These are phyloP conservation scores for Halichondria panicea DNA, from an alignment of 37 sponge, comb jelly and placozoan genomes.

Conservation along the genomic window DNA sequence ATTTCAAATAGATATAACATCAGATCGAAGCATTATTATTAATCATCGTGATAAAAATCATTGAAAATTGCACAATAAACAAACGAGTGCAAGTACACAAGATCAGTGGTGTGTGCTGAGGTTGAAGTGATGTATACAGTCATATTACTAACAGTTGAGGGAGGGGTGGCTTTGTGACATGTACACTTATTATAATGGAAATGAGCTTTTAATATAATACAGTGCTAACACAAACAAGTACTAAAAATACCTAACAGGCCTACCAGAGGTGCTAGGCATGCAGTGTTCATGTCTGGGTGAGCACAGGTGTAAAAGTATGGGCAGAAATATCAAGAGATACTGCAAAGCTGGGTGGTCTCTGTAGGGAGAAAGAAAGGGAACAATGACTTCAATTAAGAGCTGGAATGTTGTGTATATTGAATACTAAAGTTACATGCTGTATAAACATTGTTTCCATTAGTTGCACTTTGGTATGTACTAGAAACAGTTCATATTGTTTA, in stretches of 20 bases:
- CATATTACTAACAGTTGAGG: no score
- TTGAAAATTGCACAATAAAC: no score
- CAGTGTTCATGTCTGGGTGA: constrained; percentile 44
- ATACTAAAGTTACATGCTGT: neutral
- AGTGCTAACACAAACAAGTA: neutral
- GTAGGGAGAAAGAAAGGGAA: neutral
- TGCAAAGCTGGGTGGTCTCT: constrained; percentile 27
- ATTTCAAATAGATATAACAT: no score
- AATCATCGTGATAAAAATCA: no score
- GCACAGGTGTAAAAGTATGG: constrained; percentile 50
- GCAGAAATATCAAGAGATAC: constrained; percentile 29
- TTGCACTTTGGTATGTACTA: no score
- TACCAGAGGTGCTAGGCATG: neutral
- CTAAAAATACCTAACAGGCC: neutral
- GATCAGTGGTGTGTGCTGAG: no score
- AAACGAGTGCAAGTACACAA: no score
- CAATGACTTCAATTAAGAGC: neutral
- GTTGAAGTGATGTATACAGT: no score
- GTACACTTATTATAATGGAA: neutral
- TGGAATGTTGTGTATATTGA: neutral
- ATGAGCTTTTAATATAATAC: neutral
- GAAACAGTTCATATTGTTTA: no score
- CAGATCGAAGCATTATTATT: no score
- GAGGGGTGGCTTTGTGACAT: neutral
- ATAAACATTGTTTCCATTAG: no score